Base-by-base conservation (phyloP, 1,140 invertebrate species). In the Calephelis nemesis region DNA sequence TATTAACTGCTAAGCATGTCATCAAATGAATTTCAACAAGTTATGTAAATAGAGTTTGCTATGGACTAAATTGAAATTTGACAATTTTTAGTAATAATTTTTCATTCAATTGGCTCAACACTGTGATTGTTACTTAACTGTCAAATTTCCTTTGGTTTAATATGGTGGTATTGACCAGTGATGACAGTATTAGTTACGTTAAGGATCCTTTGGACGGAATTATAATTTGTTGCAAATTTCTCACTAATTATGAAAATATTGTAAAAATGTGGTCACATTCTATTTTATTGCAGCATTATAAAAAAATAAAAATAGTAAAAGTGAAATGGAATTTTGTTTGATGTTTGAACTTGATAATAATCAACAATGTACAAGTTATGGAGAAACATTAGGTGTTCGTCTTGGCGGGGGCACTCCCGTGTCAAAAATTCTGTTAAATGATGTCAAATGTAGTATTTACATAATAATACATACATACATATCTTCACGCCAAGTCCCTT, bases 151-250 rank as follows among this genome's bases (percentile, higher is more conserved):
- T 45, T 45, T 45, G 42, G 52, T 54, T 54, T 11, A 10, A 30
- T 5, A 54, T 30, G 30, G 52, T 54, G 52, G 30, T 54, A 19
- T 54, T 30, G 52, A 54, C 52, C 52, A 54, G 52, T 54, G 52
- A 54, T 11, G 52, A 30, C 52, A 54, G 52, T 54, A 54, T 54
- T 54, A 54, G 52, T 54, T 54, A 54, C 52, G 52, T 54, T 54
- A 19, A 30, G 52, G 15, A 15, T 54, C 15, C 9, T 1, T 19
- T 8, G 19, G 52, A 54, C 19, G 52, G 15, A 2, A 19, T 12
- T 15, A 9, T 52, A n/a, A 10, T 52, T 52, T 52, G 15, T 52
- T 52, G 50, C 13, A 15, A 52, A 52, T 19, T 13, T 52, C 50
- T 52, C 50, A 52, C 19, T 52, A 15, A 15, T 52, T 52, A 52